A percentile compares a stretch with the other conserved stretches of the same genome.
Conservation (phyloP, 2,888 invertebrate genomes). For the Rhagonycha fulva region DNA sequence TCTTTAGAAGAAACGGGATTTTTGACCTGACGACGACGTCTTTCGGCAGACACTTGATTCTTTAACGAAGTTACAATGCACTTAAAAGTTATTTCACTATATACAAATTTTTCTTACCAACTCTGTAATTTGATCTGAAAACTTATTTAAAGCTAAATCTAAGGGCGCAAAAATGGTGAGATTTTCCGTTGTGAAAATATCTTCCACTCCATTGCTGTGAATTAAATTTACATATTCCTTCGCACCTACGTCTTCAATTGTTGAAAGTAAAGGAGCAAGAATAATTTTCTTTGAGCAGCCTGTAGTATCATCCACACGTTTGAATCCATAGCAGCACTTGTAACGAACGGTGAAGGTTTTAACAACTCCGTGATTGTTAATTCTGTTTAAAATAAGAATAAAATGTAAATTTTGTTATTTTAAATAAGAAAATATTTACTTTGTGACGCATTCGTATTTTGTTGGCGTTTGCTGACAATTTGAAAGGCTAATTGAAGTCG, state of each 20-base stretch:
- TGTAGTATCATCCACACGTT: constrained; percentile 49
- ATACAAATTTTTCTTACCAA: constrained; percentile 53
- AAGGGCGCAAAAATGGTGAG: constrained; percentile 67
- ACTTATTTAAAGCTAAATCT: constrained; percentile 63
- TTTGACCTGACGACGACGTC: constrained; percentile 38
- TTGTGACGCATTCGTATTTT: constrained; percentile 60
- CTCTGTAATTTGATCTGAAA: constrained; percentile 59
- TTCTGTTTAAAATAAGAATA: constrained; percentile 49
- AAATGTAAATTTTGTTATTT: constrained; percentile 6
- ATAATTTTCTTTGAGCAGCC: constrained; percentile 58
- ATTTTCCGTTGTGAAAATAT: constrained; percentile 58
- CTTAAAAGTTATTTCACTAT: background rate
- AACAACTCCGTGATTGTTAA: constrained; percentile 62
- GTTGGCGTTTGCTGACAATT: constrained; percentile 56
- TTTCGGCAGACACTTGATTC: constrained; percentile 54
- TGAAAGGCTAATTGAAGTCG: constrained; percentile 56
- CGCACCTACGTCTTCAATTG: constrained; percentile 62
- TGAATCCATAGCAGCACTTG: constrained; percentile 72
- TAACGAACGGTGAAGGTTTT: constrained; percentile 66
- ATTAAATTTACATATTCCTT: constrained; percentile 63
- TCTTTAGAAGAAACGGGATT: constrained; percentile 56
- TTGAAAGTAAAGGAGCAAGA: constrained; percentile 60
- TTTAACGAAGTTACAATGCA: constrained; percentile 41
- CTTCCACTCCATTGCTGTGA: constrained; percentile 57
- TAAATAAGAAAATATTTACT: constrained; percentile 46